These are phyloP conservation scores for Shinisaurus crocodilurus DNA, from an alignment of 2,113 vertebrate species.

Conservation along the genomic window DNA sequence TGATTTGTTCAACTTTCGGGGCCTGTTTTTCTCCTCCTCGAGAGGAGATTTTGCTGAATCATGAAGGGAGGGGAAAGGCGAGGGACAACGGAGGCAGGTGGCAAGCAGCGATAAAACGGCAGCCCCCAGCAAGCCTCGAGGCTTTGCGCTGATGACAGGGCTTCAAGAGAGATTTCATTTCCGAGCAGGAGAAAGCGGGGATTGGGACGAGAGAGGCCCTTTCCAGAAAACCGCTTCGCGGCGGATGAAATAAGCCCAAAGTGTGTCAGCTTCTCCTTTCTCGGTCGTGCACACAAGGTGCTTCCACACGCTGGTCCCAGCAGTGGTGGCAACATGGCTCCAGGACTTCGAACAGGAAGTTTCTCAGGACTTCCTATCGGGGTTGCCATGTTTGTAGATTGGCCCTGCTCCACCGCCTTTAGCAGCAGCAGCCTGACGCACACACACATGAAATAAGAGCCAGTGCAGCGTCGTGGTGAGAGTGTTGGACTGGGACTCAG, in stretches of 20 bases:
- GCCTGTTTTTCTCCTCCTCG: conserved; percentile 65
- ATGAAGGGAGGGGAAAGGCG: conserved; percentile 67
- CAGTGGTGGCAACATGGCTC: neutral
- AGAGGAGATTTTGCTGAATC: conserved; percentile 80
- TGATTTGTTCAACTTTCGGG: conserved; percentile 75
- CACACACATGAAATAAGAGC: too few species aligned
- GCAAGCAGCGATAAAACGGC: conserved; percentile 69
- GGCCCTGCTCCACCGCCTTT: neutral
- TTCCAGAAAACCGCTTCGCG: neutral
- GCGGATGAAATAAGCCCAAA: neutral
- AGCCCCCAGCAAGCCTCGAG: conserved; percentile 58
- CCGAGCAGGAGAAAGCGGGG: conserved; percentile 17
- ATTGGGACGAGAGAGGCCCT: fast-evolving
- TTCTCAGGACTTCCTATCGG: neutral
- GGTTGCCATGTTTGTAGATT: too few species aligned
- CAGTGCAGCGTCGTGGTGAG: too few species aligned
- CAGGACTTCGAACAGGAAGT: neutral
- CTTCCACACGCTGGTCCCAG: neutral
- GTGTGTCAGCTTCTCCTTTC: neutral
- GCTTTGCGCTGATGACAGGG: conserved; percentile 49
- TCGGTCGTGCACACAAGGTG: neutral
- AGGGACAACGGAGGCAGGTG: conserved; percentile 68
- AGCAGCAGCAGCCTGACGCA: neutral
- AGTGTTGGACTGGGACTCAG: too few species aligned
- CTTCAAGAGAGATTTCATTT: conserved; percentile 66